These are phyloP conservation scores for Cantharis rustica DNA, from an alignment of 2,888 invertebrate species.

Conservation along the genomic window DNA sequence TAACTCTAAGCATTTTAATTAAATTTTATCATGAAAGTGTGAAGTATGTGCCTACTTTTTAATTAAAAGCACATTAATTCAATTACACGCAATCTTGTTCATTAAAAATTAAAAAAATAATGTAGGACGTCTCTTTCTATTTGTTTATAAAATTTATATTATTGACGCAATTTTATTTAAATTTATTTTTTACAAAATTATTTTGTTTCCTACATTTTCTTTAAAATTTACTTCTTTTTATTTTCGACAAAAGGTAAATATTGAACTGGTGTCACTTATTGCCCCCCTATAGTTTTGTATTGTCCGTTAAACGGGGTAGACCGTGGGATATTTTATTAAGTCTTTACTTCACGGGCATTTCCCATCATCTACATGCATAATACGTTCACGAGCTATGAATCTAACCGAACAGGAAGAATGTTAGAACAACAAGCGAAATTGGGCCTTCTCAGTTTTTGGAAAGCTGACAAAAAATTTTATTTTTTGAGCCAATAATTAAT, in stretches of 20 bases:
- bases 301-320: slow-evolving; percentile 50
- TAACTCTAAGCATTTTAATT: not conserved
- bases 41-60: not conserved
- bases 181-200: not conserved
- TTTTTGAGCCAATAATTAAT: not conserved
- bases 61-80: not conserved
- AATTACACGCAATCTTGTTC: not conserved
- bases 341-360: slow-evolving; percentile 43
- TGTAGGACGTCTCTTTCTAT: not conserved
- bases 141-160: not conserved
- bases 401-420: slow-evolving; percentile 41
- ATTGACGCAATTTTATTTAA: not conserved
- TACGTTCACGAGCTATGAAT: slow-evolving; percentile 35
- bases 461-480: not conserved
- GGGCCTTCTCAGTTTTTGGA: not conserved
- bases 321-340: slow-evolving; percentile 48
- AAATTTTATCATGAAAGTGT: not conserved
- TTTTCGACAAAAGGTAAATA: slow-evolving; percentile 20
- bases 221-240: slow-evolving; percentile 7
- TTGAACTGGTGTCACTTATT: slow-evolving; percentile 31
- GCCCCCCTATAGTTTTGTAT: slow-evolving; percentile 28
- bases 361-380: slow-evolving; percentile 44
- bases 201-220: not conserved
- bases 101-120: not conserved
- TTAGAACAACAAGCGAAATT: slow-evolving; percentile 13